phyloP scores from a whole-genome alignment of 2,888 invertebrate genomes.

The Halictus ligatus region DNA sequence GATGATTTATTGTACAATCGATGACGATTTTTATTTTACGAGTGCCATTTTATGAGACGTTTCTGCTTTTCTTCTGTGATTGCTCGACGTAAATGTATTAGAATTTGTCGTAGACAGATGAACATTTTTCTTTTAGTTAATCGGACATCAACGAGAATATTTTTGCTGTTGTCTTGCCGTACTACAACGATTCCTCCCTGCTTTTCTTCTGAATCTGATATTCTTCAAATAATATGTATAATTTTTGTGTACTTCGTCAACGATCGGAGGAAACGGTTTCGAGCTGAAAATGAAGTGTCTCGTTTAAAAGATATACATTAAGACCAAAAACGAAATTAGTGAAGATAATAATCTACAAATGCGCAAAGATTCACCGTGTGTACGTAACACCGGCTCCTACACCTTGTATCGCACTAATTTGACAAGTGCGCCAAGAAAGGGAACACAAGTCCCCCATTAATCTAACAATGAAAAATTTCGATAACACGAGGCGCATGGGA shows the following conservation, averaged over 20 bases:
- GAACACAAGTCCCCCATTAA: background rate
- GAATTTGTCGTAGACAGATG: background rate
- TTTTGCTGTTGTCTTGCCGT: no score
- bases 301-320: no score
- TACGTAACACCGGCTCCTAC: background rate
- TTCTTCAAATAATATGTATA: background rate
- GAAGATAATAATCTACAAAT: background rate
- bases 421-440: background rate
- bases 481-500: background rate
- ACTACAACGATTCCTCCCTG: no score
- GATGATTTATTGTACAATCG: background rate
- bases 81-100: no score
- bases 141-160: background rate
- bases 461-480: conserved; percentile 1
- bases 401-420: background rate
- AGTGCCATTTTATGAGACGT: background rate
- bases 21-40: background rate
- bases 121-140: background rate
- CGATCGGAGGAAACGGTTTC: background rate
- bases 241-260: no score
- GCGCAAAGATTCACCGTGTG: background rate
- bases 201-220: background rate
- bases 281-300: background rate
- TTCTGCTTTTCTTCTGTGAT: no score
- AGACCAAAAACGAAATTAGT: background rate